These are phyloP conservation scores for Phlogophora meticulosa DNA, from an alignment of 2,888 invertebrate species.

Conservation along the genomic window DNA sequence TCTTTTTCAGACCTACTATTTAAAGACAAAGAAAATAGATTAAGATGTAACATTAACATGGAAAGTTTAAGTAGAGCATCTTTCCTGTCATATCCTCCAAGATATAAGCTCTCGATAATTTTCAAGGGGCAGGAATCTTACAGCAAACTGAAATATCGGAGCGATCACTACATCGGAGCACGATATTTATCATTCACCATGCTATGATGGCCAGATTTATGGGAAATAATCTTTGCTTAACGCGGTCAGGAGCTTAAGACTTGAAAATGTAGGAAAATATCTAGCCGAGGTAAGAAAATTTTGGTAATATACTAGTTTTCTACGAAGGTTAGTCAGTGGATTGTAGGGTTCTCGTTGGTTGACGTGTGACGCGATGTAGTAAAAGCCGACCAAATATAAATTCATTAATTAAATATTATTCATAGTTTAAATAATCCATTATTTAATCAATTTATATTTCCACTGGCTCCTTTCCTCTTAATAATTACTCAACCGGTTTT, in stretches of 20 bases:
- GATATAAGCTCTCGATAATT: constrained; percentile 83
- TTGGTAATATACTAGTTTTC: not conserved
- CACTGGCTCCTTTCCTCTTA: no score
- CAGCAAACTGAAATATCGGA: constrained; percentile 85
- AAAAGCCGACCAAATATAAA: not conserved
- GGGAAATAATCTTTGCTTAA: constrained; percentile 58
- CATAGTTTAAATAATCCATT: no score
- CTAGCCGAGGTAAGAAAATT: constrained; percentile 14
- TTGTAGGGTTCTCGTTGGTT: no score
- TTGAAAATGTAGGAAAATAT: constrained; percentile 33
- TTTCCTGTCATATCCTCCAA: constrained; percentile 43
- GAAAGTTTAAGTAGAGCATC: constrained; percentile 71
- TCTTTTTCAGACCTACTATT: no score
- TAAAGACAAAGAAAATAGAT: no score
- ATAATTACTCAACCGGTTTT: no score
- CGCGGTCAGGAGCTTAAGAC: constrained; percentile 45
- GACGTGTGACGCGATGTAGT: no score
- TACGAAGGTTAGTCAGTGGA: not conserved
- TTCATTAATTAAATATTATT: not conserved
- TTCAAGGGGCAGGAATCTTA: constrained; percentile 82
- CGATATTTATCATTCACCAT: constrained; percentile 83
- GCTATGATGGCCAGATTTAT: constrained; percentile 69
- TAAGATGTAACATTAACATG: no score
- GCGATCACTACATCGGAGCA: constrained; percentile 80
- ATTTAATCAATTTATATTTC: no score